phyloP scores from a whole-genome alignment of 2,888 invertebrate genomes.

The Bombylius discolor region DNA sequence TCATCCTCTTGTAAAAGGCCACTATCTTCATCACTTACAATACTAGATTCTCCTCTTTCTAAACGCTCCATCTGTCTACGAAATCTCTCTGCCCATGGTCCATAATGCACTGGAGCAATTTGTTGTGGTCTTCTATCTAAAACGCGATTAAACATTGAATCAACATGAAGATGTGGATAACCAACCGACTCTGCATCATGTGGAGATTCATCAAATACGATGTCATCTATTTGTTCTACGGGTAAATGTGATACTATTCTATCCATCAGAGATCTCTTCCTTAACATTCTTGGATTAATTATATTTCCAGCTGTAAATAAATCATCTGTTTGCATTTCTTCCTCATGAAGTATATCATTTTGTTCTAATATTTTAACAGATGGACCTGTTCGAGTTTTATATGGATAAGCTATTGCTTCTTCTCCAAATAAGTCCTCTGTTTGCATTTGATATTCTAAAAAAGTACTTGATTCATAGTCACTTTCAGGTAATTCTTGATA shows the following conservation, averaged over 20 bases:
- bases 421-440: conserved; percentile 4
- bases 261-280: conserved; percentile 1
- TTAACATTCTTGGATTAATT: conserved; percentile 1
- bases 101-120: not conserved
- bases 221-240: no score
- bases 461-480: not conserved
- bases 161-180: no score
- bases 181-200: no score
- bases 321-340: conserved; percentile 6
- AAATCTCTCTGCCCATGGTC: conserved; percentile 4
- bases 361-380: not conserved
- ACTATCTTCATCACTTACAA: conserved; percentile 7
- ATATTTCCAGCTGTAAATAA: conserved; percentile 4
- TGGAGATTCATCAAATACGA: no score
- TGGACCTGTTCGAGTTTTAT: not conserved
- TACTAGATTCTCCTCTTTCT: conserved; percentile 9
- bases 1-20: conserved; percentile 5
- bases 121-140: not conserved
- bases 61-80: conserved; percentile 7
- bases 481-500: conserved; percentile 7
- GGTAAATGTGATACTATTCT: no score
- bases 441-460: not conserved
- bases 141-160: no score
- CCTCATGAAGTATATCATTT: conserved; percentile 5
- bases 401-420: not conserved